Percentiles rank a stretch among this genome's conserved stretches.
Evolutionary conservation across 1,140 invertebrate species (phyloP).

Genomic region (Papilio polytes): DNA sequence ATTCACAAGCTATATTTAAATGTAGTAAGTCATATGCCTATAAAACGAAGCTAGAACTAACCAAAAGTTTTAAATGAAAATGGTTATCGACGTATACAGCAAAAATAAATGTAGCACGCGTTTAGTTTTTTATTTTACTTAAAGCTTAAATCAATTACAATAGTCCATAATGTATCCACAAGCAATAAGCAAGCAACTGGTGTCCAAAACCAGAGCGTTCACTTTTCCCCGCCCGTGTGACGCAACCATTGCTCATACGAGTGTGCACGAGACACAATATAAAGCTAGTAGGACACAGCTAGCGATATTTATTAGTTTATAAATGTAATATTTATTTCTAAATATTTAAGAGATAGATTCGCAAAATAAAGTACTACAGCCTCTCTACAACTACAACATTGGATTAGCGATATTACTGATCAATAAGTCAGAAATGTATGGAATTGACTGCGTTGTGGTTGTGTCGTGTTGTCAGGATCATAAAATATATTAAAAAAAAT

Average conservation of each 20-base stretch:
- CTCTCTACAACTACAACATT: no score
- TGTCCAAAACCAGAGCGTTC: conserved; percentile 53
- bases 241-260: conserved; percentile 47
- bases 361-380: no score
- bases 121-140: conserved; percentile 11
- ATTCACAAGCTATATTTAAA: no score
- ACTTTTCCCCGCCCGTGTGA: conserved; percentile 55
- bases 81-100: neutral
- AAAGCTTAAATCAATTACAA: conserved; percentile 52
- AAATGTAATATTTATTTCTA: neutral
- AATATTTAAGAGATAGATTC: neutral
- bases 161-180: conserved; percentile 39
- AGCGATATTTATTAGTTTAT: neutral
- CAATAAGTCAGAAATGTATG: no score
- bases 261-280: conserved; percentile 30
- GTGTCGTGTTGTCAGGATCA: no score
- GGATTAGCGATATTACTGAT: no score
- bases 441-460: no score
- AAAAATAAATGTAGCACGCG: conserved; percentile 25
- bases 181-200: conserved; percentile 41
- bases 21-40: no score
- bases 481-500: no score
- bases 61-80: neutral
- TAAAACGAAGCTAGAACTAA: neutral
- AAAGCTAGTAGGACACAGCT: neutral